Percentiles rank a stretch among this genome's conserved stretches.
phyloP scores from a whole-genome alignment of 2,797 vertebrate genomes.

The Thaleichthys pacificus region DNA sequence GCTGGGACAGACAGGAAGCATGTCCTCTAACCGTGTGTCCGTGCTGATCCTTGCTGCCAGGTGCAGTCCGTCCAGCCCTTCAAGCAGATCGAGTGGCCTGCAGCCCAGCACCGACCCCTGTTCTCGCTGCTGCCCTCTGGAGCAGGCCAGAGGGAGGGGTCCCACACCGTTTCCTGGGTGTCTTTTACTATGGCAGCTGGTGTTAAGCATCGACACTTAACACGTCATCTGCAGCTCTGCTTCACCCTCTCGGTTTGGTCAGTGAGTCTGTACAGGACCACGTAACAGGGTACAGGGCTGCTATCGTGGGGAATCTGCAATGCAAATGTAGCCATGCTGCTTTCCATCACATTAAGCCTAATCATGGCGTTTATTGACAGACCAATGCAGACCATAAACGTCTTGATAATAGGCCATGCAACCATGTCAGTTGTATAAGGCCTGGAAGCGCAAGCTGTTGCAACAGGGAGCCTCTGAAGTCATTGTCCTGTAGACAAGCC shows the following conservation, averaged over 20 bases:
- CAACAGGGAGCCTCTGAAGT: slow-evolving; percentile 18
- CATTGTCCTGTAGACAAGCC: not conserved
- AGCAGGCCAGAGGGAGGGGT: not conserved
- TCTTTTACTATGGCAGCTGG: slow-evolving; percentile 36
- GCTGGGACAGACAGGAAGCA: too few relatives aligned
- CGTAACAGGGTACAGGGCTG: not conserved
- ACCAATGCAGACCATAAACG: not conserved
- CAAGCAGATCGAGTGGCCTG: slow-evolving; percentile 65
- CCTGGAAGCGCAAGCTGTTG: not conserved
- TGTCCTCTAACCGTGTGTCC: slow-evolving; percentile 45
- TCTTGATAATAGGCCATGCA: not conserved
- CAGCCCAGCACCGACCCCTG: not conserved
- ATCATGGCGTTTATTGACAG: not conserved
- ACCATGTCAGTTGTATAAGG: not conserved
- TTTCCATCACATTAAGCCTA: too few relatives aligned
- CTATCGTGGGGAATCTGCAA: not conserved
- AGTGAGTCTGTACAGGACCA: not conserved
- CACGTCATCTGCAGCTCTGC: slow-evolving; percentile 37
- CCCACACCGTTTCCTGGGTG: slow-evolving; percentile 13
- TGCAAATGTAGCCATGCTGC: too few relatives aligned
- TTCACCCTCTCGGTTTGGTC: slow-evolving; percentile 19
- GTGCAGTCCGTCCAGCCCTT: slow-evolving; percentile 62
- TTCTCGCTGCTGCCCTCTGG: not conserved
- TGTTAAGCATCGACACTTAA: slow-evolving; percentile 40
- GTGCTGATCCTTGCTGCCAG: slow-evolving; percentile 65